Evolutionary conservation across 2,113 vertebrate genomes (phyloP).

Genomic region (Gobiocypris rarus): DNA sequence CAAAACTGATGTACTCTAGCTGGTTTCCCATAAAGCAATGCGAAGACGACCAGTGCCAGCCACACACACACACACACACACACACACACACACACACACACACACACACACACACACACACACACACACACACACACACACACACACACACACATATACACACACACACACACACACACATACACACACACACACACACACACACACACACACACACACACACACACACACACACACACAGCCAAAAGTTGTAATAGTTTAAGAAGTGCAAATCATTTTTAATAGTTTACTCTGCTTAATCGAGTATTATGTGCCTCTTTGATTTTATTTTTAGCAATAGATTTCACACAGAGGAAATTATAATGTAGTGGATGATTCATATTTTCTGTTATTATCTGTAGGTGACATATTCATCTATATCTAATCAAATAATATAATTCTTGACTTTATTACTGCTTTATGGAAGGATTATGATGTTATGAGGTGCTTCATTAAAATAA

Average conservation of each 20-base stretch:
- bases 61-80: neutral
- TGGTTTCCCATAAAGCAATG: neutral
- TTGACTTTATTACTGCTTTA: neutral
- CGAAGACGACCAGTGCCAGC: neutral
- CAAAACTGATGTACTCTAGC: neutral
- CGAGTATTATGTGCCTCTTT: neutral
- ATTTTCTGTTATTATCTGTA: neutral
- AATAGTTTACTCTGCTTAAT: no score
- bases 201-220: no score
- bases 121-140: no score
- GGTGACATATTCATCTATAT: neutral
- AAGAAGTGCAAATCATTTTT: no score
- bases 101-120: no score
- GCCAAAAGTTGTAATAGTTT: no score
- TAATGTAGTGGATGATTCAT: neutral
- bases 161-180: no score
- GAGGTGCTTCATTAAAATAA: constrained; percentile 2
- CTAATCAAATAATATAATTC: neutral
- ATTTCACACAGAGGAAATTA: neutral
- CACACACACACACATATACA: no score
- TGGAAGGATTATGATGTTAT: neutral
- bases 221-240: no score
- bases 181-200: no score
- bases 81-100: no score
- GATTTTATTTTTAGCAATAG: neutral